These are phyloP conservation scores for Somateria mollissima DNA, from an alignment of 2,797 vertebrate genomes.

Conservation along the genomic window DNA sequence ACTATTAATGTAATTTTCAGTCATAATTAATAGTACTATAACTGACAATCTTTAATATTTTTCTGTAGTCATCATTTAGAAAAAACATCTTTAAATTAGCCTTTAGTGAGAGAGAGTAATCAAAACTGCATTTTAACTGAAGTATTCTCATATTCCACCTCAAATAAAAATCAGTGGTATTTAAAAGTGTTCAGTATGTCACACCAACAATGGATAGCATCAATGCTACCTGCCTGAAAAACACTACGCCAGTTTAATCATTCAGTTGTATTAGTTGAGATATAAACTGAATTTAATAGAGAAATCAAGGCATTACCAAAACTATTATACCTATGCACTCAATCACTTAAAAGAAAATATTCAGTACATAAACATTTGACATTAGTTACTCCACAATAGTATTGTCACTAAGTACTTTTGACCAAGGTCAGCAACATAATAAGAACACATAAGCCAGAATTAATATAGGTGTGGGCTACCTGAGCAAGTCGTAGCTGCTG, in stretches of 20 bases:
- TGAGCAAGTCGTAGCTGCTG: constrained; percentile 92
- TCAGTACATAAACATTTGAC: not conserved
- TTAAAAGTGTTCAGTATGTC: not conserved
- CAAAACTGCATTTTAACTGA: constrained; percentile 8
- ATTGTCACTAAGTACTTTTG: not conserved
- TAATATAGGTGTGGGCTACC: constrained; percentile 74
- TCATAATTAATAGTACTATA: not conserved
- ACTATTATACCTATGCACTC: not conserved
- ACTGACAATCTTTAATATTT: not conserved
- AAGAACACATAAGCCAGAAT: not conserved
- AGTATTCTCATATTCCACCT: not conserved
- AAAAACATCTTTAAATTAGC: not conserved
- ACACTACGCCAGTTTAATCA: not conserved
- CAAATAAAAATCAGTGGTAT: not conserved
- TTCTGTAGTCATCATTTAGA: not conserved
- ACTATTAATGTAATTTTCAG: not conserved
- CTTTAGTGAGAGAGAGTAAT: not conserved
- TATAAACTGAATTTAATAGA: not conserved
- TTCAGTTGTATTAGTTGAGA: not conserved
- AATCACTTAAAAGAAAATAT: not conserved
- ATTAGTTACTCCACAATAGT: not conserved
- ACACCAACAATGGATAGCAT: not conserved
- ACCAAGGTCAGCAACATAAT: not conserved
- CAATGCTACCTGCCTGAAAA: not conserved
- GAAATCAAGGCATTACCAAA: not conserved